Evolutionary conservation across 2,888 invertebrate species (phyloP).

Genomic region (Epiblema foenella): DNA sequence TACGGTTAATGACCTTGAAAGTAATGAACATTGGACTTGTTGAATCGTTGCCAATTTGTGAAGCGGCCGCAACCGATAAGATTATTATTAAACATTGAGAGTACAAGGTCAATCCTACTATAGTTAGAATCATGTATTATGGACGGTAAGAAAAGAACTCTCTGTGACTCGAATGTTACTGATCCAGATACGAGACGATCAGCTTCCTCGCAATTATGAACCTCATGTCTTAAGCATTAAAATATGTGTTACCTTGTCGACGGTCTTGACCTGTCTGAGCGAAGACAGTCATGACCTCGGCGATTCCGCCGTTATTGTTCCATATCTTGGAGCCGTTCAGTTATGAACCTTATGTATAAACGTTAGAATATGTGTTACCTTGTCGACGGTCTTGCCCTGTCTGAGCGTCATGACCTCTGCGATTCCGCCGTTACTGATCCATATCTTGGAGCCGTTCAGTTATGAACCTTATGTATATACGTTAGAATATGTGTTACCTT

Average conservation of each 20-base stretch:
- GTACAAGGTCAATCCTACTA: background rate
- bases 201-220: too few relatives aligned
- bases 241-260: conserved; percentile 84
- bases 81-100: background rate
- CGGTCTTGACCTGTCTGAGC: conserved; percentile 92
- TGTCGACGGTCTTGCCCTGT: conserved; percentile 88
- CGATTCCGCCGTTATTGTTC: conserved; percentile 99
- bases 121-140: background rate
- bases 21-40: conserved; percentile 6
- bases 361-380: conserved; percentile 68
- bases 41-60: conserved; percentile 6
- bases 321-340: conserved; percentile 99
- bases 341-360: too few relatives aligned
- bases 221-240: too few relatives aligned
- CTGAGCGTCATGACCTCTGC: conserved; percentile 99
- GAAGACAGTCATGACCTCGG: conserved; percentile 99
- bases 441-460: conserved; percentile 99
- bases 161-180: too few relatives aligned
- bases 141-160: too few relatives aligned
- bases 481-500: conserved; percentile 74
- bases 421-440: conserved; percentile 99
- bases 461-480: too few relatives aligned
- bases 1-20: too few relatives aligned
- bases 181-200: too few relatives aligned
- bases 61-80: conserved; percentile 8